Percentiles rank a stretch among this genome's conserved stretches.
Conservation (phyloP, 2,113 vertebrate genomes). For the Desmodus rotundus region DNA sequence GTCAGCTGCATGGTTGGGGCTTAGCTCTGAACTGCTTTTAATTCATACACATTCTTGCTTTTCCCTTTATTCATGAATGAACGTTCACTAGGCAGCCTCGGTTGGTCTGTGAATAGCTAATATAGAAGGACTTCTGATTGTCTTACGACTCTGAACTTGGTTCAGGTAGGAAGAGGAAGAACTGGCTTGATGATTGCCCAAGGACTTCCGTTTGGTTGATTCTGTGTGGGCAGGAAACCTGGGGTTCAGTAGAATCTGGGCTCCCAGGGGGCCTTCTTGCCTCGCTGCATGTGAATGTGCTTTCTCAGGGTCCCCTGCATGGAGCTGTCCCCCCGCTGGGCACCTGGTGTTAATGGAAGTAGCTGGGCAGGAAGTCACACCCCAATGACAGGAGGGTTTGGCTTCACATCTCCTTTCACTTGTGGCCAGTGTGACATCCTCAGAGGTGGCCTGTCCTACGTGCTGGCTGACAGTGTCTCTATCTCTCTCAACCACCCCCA, state of each 20-base stretch:
- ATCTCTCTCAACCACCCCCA: background rate
- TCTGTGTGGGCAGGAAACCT: background rate
- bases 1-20: background rate
- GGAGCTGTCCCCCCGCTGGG: background rate
- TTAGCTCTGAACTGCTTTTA: background rate
- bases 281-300: background rate
- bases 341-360: background rate
- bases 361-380: background rate
- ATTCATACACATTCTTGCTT: background rate
- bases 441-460: too few relatives aligned
- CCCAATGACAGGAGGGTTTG: background rate
- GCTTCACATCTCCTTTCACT: background rate
- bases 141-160: background rate
- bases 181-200: background rate
- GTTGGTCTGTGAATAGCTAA: background rate
- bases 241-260: background rate
- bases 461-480: too few relatives aligned
- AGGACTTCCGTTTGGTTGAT: background rate
- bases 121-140: background rate
- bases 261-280: accelerated
- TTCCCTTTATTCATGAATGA: background rate
- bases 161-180: background rate
- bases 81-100: too few relatives aligned
- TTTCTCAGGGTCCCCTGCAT: background rate
- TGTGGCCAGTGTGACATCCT: too few relatives aligned